Base-by-base conservation (phyloP, 2,113 vertebrate genomes). In the Empidonax alnorum region DNA sequence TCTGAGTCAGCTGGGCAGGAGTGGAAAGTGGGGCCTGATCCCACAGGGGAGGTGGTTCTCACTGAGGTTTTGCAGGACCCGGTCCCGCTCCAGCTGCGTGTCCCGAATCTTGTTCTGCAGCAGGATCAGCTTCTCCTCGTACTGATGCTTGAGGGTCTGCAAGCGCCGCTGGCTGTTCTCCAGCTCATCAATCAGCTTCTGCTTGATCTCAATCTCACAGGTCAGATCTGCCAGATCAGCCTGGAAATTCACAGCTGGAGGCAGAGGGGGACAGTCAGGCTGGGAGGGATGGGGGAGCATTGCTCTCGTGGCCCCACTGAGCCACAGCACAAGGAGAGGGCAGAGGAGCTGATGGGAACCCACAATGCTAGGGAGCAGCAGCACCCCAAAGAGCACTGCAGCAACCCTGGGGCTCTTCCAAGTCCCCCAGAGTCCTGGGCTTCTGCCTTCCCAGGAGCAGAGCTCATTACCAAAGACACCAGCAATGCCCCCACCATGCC, bases 191-290 rank as follows among this genome's bases (percentile, higher is more conserved):
- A 99, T 99, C 91, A 99, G 98, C 97, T 99, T 99, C 98, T 99
- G 99, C 91, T 99, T 99, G 98, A 99, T 99, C 98, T 99, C 99
- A 25, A 99, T 99, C 97, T 99, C 99, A 2, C 99, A 99, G 0
- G 99, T 99, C 97, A 99, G 95, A 96, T 99, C 99, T 0, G 99
- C 99, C 95, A 99, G 96, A 96, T 99, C 99, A 0, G 98, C 99
- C 97, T 99, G 99, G 94, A 99, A 98, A 97, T 99, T 98, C 93
- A 98, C 97, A 1, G 98, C 99, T 99, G 97, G 66, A 61, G 56
- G 33, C 27, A 73, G 1, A 68, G 28, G 59, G 59, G 52, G 25
- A 47, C 22, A 75, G 72, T 97, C 82, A 97, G 80, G 61, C 35
- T 62, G 62, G 66, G 65, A 76, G 46, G 25, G 30, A 23, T 2